Percentiles rank a stretch among this genome's conserved stretches.
These are phyloP conservation scores for Muschampia plurimacula DNA, from an alignment of 2,888 invertebrate genomes.

Conservation along the genomic window DNA sequence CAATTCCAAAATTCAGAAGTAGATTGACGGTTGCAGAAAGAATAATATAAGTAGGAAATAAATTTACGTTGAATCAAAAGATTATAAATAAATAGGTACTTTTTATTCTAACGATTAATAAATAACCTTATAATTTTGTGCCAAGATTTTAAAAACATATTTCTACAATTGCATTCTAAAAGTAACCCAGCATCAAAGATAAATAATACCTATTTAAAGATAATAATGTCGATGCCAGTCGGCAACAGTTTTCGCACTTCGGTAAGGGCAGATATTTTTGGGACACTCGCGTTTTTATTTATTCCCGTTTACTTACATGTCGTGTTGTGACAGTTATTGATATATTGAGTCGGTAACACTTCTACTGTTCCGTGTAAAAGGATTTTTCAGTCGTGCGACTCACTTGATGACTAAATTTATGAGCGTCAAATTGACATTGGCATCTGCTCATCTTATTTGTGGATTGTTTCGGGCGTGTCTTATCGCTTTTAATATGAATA, in stretches of 20 bases:
- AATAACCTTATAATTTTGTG: not conserved
- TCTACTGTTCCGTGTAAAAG: conserved; percentile 34
- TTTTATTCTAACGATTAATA: not conserved
- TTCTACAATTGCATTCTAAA: not conserved
- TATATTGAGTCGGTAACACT: conserved; percentile 43
- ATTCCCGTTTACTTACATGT: conserved; percentile 4
- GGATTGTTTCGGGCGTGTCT: conserved; percentile 20
- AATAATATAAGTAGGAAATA: too few relatives aligned
- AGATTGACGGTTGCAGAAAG: too few relatives aligned
- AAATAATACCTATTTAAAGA: not conserved
- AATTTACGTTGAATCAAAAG: too few relatives aligned
- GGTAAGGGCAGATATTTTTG: conserved; percentile 8
- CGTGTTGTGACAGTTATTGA: conserved; percentile 47
- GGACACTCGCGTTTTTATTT: conserved; percentile 11
- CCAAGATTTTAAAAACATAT: not conserved
- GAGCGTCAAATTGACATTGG: conserved; percentile 34
- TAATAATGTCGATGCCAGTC: not conserved
- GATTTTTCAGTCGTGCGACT: conserved; percentile 40
- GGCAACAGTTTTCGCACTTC: not conserved
- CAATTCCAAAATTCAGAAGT: too few relatives aligned
- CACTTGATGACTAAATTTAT: conserved; percentile 43
- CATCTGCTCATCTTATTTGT: conserved; percentile 15
- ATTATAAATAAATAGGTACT: too few relatives aligned
- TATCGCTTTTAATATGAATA: not conserved
- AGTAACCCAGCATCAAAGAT: not conserved